Evolutionary conservation across 2,888 invertebrate species (phyloP).

Genomic region (Apamea monoglypha): DNA sequence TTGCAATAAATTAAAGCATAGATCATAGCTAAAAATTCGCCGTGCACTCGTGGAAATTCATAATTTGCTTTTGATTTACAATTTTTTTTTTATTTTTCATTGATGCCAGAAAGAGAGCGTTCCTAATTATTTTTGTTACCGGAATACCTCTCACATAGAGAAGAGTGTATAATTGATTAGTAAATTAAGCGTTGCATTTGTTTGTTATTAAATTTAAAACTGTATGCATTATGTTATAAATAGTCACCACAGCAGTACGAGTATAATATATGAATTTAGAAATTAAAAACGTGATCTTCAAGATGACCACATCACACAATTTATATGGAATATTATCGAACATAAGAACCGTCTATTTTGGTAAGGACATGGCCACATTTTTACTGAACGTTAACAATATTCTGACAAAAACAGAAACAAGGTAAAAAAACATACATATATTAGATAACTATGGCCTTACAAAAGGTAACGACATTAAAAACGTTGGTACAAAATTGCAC

Average conservation of each 20-base stretch:
- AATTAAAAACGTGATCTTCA: neutral
- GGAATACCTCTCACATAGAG: too few species aligned
- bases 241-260: neutral
- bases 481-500: slow-evolving; percentile 4
- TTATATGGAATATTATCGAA: slow-evolving; percentile 12
- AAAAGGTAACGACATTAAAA: slow-evolving; percentile 12
- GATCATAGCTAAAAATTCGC: too few species aligned
- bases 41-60: too few species aligned
- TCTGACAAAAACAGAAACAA: slow-evolving; percentile 13
- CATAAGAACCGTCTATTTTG: neutral
- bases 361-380: slow-evolving; percentile 22
- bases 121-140: too few species aligned
- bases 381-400: neutral
- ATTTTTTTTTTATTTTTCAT: too few species aligned
- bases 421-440: slow-evolving; percentile 14
- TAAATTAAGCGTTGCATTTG: too few species aligned
- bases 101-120: too few species aligned
- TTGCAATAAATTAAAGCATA: too few species aligned
- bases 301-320: neutral
- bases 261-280: neutral
- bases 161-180: too few species aligned
- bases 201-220: too few species aligned
- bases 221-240: neutral
- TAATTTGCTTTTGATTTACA: too few species aligned
- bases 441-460: slow-evolving; percentile 12